These are phyloP conservation scores for Perognathus longimembris DNA, from an alignment of 2,113 vertebrate species.

Conservation along the genomic window DNA sequence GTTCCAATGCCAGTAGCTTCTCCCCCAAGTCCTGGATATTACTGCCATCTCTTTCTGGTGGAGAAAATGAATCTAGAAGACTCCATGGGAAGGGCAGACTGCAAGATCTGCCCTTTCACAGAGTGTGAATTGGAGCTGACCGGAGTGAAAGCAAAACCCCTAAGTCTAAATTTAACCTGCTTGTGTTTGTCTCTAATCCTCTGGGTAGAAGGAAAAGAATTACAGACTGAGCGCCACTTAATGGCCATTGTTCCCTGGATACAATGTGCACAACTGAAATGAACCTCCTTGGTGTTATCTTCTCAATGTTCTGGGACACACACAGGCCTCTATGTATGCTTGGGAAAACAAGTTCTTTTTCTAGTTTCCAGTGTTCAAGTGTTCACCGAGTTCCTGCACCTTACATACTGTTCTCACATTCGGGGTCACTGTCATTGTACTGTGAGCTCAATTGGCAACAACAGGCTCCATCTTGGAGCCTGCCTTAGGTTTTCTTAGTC, in stretches of 20 bases:
- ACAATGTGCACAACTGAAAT: background rate
- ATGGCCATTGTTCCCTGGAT: background rate
- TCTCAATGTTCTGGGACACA: background rate
- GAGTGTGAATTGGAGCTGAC: background rate
- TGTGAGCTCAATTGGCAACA: background rate
- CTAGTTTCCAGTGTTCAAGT: background rate
- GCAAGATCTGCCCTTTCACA: background rate
- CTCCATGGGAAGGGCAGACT: fast-evolving
- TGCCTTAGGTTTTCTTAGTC: background rate
- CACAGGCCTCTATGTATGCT: background rate
- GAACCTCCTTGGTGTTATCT: background rate
- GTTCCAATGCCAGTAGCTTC: background rate
- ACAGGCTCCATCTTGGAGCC: background rate
- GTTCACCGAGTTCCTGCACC: background rate
- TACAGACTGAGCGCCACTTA: background rate
- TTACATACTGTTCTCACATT: background rate
- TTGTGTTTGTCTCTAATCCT: background rate
- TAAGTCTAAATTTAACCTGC: background rate
- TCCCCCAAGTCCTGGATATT: background rate
- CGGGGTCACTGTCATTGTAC: background rate
- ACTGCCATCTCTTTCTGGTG: background rate
- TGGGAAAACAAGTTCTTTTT: background rate
- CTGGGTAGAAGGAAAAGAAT: background rate
- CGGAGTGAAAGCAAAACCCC: slow-evolving; percentile 3
- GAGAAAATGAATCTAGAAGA: background rate